phyloP scores from a whole-genome alignment of 2,113 vertebrate genomes.

The Cheilinus undulatus region DNA sequence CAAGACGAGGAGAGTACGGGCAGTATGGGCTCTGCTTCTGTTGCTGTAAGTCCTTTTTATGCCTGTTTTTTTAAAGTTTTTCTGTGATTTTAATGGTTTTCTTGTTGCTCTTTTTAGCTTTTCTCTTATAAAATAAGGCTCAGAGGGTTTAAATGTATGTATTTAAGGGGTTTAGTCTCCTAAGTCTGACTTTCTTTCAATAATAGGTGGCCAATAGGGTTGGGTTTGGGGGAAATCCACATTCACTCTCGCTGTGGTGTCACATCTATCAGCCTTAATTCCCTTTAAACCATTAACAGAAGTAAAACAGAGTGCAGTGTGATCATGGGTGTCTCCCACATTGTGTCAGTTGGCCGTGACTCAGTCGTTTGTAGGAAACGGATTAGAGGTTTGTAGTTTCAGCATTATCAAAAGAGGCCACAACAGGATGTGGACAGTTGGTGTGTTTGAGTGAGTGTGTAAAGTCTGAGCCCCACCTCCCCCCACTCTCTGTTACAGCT shows the following conservation, averaged over 20 bases:
- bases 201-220: not conserved
- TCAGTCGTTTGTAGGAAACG: slow-evolving; percentile 51
- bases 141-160: not conserved
- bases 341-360: slow-evolving; percentile 46
- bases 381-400: slow-evolving; percentile 60
- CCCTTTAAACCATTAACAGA: slow-evolving; percentile 23
- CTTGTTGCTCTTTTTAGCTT: too few species aligned
- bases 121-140: not conserved
- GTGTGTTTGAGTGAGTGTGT: slow-evolving; percentile 36
- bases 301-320: not conserved
- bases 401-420: slow-evolving; percentile 48
- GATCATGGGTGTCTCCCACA: slow-evolving; percentile 41
- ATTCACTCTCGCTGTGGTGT: not conserved
- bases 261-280: not conserved
- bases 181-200: not conserved
- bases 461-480: slow-evolving; percentile 8
- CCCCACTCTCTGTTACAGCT: slow-evolving; percentile 63
- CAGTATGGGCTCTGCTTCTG: slow-evolving; percentile 77
- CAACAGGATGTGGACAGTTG: slow-evolving; percentile 63
- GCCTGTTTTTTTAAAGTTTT: not conserved
- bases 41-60: slow-evolving; percentile 79
- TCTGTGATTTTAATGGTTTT: not conserved
- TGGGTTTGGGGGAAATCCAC: not conserved
- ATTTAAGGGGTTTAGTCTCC: not conserved
- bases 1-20: slow-evolving; percentile 81